Base-by-base conservation (phyloP, 1,140 invertebrate genomes). In the Tetramorium simillimum region DNA sequence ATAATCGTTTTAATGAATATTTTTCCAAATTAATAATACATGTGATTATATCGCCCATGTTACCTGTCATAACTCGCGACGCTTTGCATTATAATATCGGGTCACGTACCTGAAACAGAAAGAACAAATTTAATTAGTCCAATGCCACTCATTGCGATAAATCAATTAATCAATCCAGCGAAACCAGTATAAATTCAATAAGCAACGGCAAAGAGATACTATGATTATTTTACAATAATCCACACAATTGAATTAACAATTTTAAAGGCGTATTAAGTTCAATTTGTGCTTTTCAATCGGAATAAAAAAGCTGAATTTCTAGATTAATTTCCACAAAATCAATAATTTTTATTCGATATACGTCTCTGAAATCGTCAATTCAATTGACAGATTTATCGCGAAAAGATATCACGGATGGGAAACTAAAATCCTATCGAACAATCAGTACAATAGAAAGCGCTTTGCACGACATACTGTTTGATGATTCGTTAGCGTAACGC, bases 91-190 rank as follows among this genome's bases (percentile, higher is more conserved):
- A 73, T 82, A 75, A 84, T 56, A 46, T 40, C 24, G 56, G 49
- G 43, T 24, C 63, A 89, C 89, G 85, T 89, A 90, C 89, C 89
- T 89, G 89, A n/a, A 90, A 90, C 89, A 90, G 21, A 90, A 78
- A 87, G 86, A 88, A 86, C 21, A 46, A 60, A 81, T 78, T 85
- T 78, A 85, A 78, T 78, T 85, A 85, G 12, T 53, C 76, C 75
- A 85, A 43, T 63, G 75, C 40, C 75, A 78, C 73, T 78, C 49
- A 46, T 43, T n/a, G 72, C 37, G 58, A 65, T 63, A 85, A 69
- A 85, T 77, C 82, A 77, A 85, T 85, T 78, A 78, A 63, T 75
- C 69, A 75, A 62, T 84, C 69, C 33, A 53, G 51, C 16, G 62
- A 72, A 73, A 73, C 53, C 21, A 58, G 40, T 89, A 43, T 40